These are phyloP conservation scores for Drosophila paucipuncta DNA, from an alignment of 2,888 invertebrate species.

Conservation along the genomic window DNA sequence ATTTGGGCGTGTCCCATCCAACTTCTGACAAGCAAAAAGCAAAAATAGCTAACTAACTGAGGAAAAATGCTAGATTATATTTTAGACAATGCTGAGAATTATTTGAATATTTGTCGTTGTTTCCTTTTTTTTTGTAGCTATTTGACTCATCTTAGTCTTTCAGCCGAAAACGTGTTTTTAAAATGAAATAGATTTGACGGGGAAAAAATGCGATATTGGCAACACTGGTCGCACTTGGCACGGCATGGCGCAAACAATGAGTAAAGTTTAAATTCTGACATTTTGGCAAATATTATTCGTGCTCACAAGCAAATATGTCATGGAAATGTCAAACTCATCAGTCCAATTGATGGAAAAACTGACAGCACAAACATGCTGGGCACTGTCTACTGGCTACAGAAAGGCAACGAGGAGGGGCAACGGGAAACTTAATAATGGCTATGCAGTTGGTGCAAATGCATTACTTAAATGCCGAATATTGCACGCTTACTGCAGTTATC, in stretches of 20 bases:
- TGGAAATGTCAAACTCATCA: conserved; percentile 81
- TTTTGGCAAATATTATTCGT: conserved; percentile 79
- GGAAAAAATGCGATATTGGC: neutral
- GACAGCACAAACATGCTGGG: conserved; percentile 57
- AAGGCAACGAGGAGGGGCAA: neutral
- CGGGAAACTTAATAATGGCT: neutral
- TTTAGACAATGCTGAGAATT: conserved; percentile 10
- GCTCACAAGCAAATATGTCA: conserved; percentile 78
- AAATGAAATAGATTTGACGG: neutral
- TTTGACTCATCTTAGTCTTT: neutral
- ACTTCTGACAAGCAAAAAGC: conserved; percentile 3
- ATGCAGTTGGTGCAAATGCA: neutral
- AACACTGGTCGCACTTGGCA: conserved; percentile 43
- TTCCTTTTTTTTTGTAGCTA: neutral
- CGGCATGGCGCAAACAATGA: conserved; percentile 70
- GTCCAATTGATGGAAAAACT: conserved; percentile 72
- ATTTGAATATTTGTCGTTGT: neutral
- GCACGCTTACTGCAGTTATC: neutral
- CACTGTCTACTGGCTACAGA: conserved; percentile 8
- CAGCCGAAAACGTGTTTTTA: neutral
- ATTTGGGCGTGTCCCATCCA: conserved; percentile 62
- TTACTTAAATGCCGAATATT: neutral
- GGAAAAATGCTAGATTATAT: neutral
- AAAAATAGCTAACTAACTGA: neutral
- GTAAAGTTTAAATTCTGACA: conserved; percentile 81